These are phyloP conservation scores for Antheraea yamamai DNA, from an alignment of 2,888 invertebrate genomes.

Conservation along the genomic window DNA sequence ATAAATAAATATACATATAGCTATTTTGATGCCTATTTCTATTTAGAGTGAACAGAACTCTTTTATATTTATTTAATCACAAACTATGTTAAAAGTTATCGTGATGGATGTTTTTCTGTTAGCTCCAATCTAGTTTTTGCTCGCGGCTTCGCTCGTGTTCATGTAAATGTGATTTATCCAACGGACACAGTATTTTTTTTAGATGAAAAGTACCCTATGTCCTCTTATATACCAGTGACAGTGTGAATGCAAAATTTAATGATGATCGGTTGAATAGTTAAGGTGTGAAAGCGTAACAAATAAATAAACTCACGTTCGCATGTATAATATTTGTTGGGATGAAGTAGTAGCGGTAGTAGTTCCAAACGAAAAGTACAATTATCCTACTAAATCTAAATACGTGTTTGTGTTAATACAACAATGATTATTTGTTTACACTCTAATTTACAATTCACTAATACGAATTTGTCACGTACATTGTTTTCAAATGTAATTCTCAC, in stretches of 20 bases:
- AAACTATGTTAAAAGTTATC: not conserved
- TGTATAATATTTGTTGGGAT: not conserved
- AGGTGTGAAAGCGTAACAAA: too few relatives aligned
- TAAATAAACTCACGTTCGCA: too few relatives aligned
- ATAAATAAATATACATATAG: not conserved
- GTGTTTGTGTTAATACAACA: constrained; percentile 4
- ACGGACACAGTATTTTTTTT: too few relatives aligned
- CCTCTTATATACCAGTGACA: too few relatives aligned
- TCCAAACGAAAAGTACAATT: not conserved
- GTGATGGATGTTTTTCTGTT: not conserved
- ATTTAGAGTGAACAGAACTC: not conserved
- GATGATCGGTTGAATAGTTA: too few relatives aligned
- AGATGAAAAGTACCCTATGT: too few relatives aligned
- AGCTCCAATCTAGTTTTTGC: too few relatives aligned
- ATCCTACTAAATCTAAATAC: not conserved
- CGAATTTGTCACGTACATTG: constrained; percentile 5
- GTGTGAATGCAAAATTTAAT: too few relatives aligned
- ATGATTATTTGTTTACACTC: constrained; percentile 10
- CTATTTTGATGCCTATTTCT: not conserved
- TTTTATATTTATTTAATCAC: not conserved
- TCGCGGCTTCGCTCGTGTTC: too few relatives aligned
- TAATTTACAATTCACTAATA: constrained; percentile 13
- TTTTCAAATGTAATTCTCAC: constrained; percentile 7
- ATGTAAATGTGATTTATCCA: too few relatives aligned
- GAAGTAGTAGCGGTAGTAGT: not conserved